phyloP scores from a whole-genome alignment of 2,888 invertebrate species.

The Anticlea derivata region DNA sequence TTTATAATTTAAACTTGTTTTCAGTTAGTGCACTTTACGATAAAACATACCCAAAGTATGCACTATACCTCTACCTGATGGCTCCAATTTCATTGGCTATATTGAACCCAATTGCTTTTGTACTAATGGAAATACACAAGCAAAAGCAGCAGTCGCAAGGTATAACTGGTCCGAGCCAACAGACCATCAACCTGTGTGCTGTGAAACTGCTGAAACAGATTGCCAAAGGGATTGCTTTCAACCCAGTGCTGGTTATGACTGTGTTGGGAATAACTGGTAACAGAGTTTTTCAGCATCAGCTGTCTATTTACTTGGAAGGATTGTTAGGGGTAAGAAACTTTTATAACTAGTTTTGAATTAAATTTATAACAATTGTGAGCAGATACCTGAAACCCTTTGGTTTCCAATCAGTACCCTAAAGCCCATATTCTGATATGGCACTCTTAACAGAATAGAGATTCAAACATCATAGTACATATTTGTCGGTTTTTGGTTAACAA shows the following conservation, averaged over 20 bases:
- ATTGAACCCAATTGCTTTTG: slow-evolving; percentile 95
- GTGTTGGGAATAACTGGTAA: slow-evolving; percentile 95
- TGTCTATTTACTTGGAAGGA: slow-evolving; percentile 90
- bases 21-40: slow-evolving; percentile 93
- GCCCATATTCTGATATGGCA: too few species aligned
- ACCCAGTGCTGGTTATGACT: slow-evolving; percentile 97
- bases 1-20: slow-evolving; percentile 29
- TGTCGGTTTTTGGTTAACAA: too few species aligned
- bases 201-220: slow-evolving; percentile 74
- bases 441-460: too few species aligned
- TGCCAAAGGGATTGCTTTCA: slow-evolving; percentile 89
- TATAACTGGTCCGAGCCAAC: slow-evolving; percentile 43
- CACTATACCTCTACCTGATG: slow-evolving; percentile 95
- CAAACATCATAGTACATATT: too few species aligned
- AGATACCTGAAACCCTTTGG: neutral
- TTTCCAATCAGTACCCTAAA: too few species aligned
- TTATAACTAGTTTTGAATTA: neutral
- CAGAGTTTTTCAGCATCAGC: slow-evolving; percentile 89
- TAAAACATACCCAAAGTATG: slow-evolving; percentile 94
- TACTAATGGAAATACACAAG: slow-evolving; percentile 93
- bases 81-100: slow-evolving; percentile 97
- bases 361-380: neutral
- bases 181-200: slow-evolving; percentile 49
- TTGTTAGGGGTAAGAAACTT: slow-evolving; percentile 86
- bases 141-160: slow-evolving; percentile 64